Evolutionary conservation across 2,797 vertebrate species (phyloP).

Genomic region (Distichodus sexfasciatus): DNA sequence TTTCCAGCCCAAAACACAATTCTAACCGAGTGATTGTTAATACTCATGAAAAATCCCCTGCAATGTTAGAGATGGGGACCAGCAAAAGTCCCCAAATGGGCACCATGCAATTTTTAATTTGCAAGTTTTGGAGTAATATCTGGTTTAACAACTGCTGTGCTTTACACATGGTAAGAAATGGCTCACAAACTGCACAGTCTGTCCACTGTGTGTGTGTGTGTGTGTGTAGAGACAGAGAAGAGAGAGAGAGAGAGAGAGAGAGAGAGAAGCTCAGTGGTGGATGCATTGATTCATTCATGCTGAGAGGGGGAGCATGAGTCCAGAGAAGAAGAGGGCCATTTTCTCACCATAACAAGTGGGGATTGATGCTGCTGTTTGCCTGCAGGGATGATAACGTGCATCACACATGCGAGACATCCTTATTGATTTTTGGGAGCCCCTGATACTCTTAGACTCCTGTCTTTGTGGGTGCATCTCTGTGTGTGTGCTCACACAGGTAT

Average conservation of each 20-base stretch:
- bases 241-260: neutral
- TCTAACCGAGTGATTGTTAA: neutral
- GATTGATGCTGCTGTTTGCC: slow-evolving; percentile 53
- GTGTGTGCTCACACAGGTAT: neutral
- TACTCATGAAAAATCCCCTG: neutral
- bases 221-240: too few relatives aligned
- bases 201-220: neutral
- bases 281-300: slow-evolving; percentile 48
- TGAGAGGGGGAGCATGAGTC: slow-evolving; percentile 28
- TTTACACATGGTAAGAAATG: neutral
- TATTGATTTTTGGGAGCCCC: slow-evolving; percentile 24
- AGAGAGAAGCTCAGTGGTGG: slow-evolving; percentile 6
- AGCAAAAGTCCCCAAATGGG: neutral
- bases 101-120: neutral
- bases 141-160: neutral
- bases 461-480: slow-evolving; percentile 7
- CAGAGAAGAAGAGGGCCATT: slow-evolving; percentile 41
- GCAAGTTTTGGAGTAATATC: neutral
- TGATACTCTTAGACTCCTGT: slow-evolving; percentile 16
- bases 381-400: slow-evolving; percentile 22
- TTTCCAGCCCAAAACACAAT: neutral
- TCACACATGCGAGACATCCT: slow-evolving; percentile 22
- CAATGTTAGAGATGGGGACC: neutral
- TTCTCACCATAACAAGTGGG: slow-evolving; percentile 52
- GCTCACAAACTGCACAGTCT: neutral